Percentiles rank a stretch among this genome's conserved stretches.
phyloP scores from a whole-genome alignment of 2,888 invertebrate species.

The Eupithecia pulchellata region DNA sequence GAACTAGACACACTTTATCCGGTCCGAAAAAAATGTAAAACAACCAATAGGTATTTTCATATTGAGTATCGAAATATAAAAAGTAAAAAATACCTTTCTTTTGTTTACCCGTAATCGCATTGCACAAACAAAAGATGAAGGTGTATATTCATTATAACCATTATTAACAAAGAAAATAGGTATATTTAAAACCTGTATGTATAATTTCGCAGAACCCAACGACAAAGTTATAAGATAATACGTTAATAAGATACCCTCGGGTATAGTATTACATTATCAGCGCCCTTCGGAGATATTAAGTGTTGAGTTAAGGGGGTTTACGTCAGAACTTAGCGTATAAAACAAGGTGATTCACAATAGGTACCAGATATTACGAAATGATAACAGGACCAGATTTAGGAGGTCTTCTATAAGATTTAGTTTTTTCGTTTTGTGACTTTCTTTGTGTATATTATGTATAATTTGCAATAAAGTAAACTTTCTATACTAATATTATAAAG shows the following conservation, averaged over 20 bases:
- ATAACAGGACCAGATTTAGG: conserved; percentile 1
- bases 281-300: neutral
- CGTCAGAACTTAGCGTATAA: conserved; percentile 56
- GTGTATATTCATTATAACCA: too few species aligned
- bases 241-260: neutral
- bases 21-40: neutral
- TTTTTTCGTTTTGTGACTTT: too few species aligned
- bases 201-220: neutral
- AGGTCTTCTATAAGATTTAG: too few species aligned
- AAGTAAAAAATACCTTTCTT: too few species aligned
- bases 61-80: too few species aligned
- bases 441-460: too few species aligned
- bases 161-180: too few species aligned
- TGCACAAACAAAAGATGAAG: too few species aligned
- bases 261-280: neutral
- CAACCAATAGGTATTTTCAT: neutral
- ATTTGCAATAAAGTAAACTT: too few species aligned
- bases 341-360: conserved; percentile 53
- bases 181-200: neutral
- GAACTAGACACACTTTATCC: neutral
- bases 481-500: too few species aligned
- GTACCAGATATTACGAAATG: conserved; percentile 13
- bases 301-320: conserved; percentile 46
- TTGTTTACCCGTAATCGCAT: too few species aligned
- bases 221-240: neutral